Percentiles rank a stretch among this genome's conserved stretches.
Evolutionary conservation across 2,113 vertebrate species (phyloP).

Genomic region (Coryphaenoides rupestris): DNA sequence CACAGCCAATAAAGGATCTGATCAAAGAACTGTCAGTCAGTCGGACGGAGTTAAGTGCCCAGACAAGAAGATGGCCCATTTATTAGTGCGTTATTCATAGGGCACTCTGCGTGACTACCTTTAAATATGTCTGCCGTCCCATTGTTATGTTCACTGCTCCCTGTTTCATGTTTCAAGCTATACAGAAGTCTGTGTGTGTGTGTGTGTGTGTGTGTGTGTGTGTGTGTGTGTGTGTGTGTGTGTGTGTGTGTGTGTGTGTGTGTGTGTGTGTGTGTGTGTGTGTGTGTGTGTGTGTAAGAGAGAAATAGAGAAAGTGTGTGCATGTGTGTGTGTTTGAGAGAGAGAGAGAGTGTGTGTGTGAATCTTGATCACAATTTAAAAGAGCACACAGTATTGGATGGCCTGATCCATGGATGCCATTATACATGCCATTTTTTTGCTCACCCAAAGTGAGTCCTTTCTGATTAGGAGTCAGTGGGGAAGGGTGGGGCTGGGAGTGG

Average conservation of each 20-base stretch:
- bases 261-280: neutral
- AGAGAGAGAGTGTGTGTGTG: neutral
- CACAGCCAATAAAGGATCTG: no score
- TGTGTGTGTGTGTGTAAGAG: neutral
- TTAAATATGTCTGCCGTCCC: no score
- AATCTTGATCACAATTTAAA: constrained; percentile 26
- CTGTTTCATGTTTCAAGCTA: no score
- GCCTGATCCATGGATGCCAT: neutral
- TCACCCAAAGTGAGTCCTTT: constrained; percentile 39
- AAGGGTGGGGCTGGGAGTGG: constrained; percentile 43
- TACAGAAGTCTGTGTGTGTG: neutral
- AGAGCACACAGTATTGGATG: constrained; percentile 1
- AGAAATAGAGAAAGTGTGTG: neutral
- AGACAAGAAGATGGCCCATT: no score
- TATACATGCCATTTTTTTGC: constrained; percentile 24
- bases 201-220: no score
- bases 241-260: no score
- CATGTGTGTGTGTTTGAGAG: constrained; percentile 5
- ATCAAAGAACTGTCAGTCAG: no score
- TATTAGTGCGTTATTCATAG: no score
- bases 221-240: no score
- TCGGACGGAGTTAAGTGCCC: no score
- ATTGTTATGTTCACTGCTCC: no score
- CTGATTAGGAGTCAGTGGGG: constrained; percentile 21
- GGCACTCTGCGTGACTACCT: no score